Base-by-base conservation (phyloP, 2,113 vertebrate species). In the Cryptomyrus ogoouensis region DNA sequence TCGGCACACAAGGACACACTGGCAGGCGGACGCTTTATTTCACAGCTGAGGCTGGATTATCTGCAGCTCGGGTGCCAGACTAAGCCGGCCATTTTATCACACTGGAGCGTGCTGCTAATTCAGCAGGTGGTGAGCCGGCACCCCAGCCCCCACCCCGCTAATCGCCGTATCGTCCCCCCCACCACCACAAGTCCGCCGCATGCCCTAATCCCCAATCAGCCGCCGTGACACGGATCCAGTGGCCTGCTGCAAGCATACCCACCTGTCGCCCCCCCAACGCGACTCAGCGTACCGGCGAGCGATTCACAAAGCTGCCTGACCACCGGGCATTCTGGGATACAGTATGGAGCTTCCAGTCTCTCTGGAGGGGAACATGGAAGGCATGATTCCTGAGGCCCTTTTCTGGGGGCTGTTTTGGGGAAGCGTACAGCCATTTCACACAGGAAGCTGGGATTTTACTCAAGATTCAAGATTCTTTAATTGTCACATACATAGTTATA, bases 71-170 rank as follows among this genome's bases (percentile, higher is more conserved):
- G 19, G 53, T 53, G 87, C 31, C 52, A 42, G 94, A 96, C 87
- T 97, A 97, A 97, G 96, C 96, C 91, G 93, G 93, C 95, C 94
- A 96, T 97, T 97, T 98, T 97, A 98, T 98, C 97, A 97, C 97
- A 97, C 97, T 97, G 96, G 96, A 97, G 97, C 97, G 97, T 96
- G 96, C 95, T 97, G 97, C 97, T 97, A 97, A 98, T 96, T 97
- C 97, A 97, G 96, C 97, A 96, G 95, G 96, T 95, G 95, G 93
- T 94, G 91, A 92, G 96, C 95, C 95, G 95, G 94, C 91, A 96
- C 93, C 94, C 93, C 96, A n/a, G n/a, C n/a, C 96, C 96, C 95
- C 96, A 96, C 96, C 91, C 94, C 95, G 91, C 96, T 96, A 96
- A 96, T 96, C 94, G 95, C 96, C 96, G 95, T 94, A 96, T 96